Evolutionary conservation across 2,888 invertebrate species (phyloP).

Genomic region (Drosophila stalkeri): DNA sequence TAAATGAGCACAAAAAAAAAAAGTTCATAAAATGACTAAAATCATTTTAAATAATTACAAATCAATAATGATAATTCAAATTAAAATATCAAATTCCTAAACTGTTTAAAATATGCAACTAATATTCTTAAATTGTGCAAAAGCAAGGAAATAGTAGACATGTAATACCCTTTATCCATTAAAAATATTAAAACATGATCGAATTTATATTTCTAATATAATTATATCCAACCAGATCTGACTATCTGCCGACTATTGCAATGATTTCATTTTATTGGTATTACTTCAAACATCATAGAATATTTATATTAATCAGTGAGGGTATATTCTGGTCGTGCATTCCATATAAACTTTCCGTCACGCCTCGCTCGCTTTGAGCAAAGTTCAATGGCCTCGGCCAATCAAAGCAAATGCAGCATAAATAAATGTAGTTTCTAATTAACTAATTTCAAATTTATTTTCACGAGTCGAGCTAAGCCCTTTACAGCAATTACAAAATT

Average conservation of each 20-base stretch:
- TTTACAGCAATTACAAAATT: conserved; percentile 36
- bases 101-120: conserved; percentile 8
- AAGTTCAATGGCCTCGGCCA: conserved; percentile 21
- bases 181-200: too few relatives aligned
- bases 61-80: conserved; percentile 54
- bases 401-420: conserved; percentile 27
- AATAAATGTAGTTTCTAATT: conserved; percentile 51
- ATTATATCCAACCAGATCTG: too few relatives aligned
- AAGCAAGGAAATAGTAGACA: not conserved
- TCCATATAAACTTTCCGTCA: not conserved
- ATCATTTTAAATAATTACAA: conserved; percentile 46
- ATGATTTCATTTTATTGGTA: too few relatives aligned
- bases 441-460: conserved; percentile 65
- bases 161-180: not conserved
- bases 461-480: conserved; percentile 17
- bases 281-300: too few relatives aligned
- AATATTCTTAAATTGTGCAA: not conserved
- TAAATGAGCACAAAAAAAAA: conserved; percentile 23
- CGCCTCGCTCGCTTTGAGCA: conserved; percentile 25
- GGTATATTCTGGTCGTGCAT: not conserved
- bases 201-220: too few relatives aligned
- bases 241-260: too few relatives aligned
- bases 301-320: too few relatives aligned
- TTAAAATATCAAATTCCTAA: conserved; percentile 18
- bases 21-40: conserved; percentile 10